Evolutionary conservation across 2,888 invertebrate genomes (phyloP).

Genomic region (Epiblema foenella): DNA sequence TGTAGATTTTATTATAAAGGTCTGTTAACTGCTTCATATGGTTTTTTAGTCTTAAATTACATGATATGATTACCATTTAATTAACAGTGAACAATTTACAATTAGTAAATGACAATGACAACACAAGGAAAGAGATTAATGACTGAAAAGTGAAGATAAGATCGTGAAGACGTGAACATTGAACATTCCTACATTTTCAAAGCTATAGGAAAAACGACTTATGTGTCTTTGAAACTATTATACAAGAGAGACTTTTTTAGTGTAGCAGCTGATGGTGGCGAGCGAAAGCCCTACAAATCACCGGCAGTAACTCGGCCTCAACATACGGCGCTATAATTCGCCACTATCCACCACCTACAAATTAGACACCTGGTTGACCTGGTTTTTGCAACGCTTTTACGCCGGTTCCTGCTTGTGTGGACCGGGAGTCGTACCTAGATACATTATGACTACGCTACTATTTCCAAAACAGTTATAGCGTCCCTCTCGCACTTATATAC

Average conservation of each 20-base stretch:
- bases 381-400: slow-evolving; percentile 18
- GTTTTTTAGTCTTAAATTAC: too few relatives aligned
- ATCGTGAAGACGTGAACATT: slow-evolving; percentile 13
- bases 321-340: slow-evolving; percentile 22
- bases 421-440: slow-evolving; percentile 9
- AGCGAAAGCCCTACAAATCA: slow-evolving; percentile 31
- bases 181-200: slow-evolving; percentile 21
- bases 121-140: not conserved
- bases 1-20: too few relatives aligned
- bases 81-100: too few relatives aligned
- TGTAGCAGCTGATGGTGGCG: not conserved
- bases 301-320: slow-evolving; percentile 20
- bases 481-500: too few relatives aligned
- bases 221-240: not conserved
- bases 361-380: slow-evolving; percentile 26
- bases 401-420: not conserved
- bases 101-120: not conserved
- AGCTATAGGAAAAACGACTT: not conserved
- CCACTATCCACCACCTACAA: slow-evolving; percentile 21
- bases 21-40: too few relatives aligned
- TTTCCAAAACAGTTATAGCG: too few relatives aligned
- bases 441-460: not conserved
- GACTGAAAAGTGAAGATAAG: slow-evolving; percentile 15
- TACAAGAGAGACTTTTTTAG: slow-evolving; percentile 6
- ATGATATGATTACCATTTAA: too few relatives aligned